Evolutionary conservation across 2,113 vertebrate genomes (phyloP), one percentile per base, ranked within the genome.

Genomic region (Zapornia atra): DNA sequence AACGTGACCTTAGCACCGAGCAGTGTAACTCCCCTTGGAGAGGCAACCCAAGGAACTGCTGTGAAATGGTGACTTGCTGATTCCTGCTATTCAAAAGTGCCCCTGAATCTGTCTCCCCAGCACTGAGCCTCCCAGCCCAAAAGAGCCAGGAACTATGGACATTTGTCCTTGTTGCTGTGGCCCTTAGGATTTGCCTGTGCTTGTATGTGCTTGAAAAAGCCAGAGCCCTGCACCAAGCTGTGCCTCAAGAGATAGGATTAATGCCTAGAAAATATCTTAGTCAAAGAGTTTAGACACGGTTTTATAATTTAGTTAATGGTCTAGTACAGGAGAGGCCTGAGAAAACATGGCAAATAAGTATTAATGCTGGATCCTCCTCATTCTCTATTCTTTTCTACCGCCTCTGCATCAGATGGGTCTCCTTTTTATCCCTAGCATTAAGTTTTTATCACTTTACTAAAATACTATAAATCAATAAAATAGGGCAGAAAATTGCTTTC

Each of bases 401-500:
- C 83, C 82, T 87, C 53, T 89, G n/a, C 36, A 84, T 96, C 86
- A 88, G 75, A 92, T 72, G 63, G 83, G 42, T 68, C 60, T 90
- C 66, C 59, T 87, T 93, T 96, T 92, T 94, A 97, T 95, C 88
- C 91, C 83, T 82, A 73, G 77, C 86, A 93, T 95, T 97, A 92
- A 94, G 92, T 79, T 97, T 97, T 97, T 96, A 96, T 97, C 94
- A 94, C 94, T 95, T 96, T 94, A 92, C 94, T 97, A 95, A 97
- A 97, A 96, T 95, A 94, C 91, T 85, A 97, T 94, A 96, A 97
- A 96, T 95, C 95, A 96, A 94, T 95, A 96, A 96, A 96, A 97
- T 94, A 94, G 91, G 96, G 84, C 85, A 96, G 96, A 97, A 97
- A 97, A 97, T 97, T 96, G 96, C 87, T 95, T 97, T 96, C 94